Evolutionary conservation across 2,797 vertebrate species (phyloP), one percentile per base, ranked within the genome.

Genomic region (Lindbergichthys nudifrons): DNA sequence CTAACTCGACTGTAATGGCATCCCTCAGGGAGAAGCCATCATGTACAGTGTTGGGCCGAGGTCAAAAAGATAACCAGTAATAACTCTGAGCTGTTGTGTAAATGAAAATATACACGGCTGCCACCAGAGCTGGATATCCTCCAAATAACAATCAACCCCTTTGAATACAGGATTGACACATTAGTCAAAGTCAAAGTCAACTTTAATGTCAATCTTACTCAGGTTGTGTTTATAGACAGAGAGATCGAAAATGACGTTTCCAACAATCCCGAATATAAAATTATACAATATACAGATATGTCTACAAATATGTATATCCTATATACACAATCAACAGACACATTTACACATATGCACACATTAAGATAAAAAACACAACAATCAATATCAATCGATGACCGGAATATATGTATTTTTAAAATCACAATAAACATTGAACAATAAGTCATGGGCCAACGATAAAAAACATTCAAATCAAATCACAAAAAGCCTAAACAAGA

Each of bases 21-120:
- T 78, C 80, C 82, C 77, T 72, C 39, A 48, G 79, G 77, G 66
- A 78, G 36, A 77, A 16, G 60, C 70, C 65, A 63, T 84, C 73
- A 60, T 73, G 70, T 66, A 71, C 60, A 63, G 65, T 72, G 70
- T 84, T 79, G 56, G 79, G 71, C 58, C 3, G 43, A 62, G 18
- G 75, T 77, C 69, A 81, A 68, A 84, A 79, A 79, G 64, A 77
- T 82, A 65, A 43, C 65, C 48, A n/a, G 43, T 70, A 54, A 78
- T 78, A 70, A 85, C 45, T 74, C 47, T 66, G 39, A 57, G 50
- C 62, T 75, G 65, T 57, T 81, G 65, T 78, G 59, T 16, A 39
- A 65, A 80, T 68, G 56, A 72, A 85, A 79, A 79, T 19, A 61
- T 65, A 39, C 46, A 23, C 16, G 6, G 43, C 69, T 80, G 80